Conservation (phyloP, 2,888 invertebrate genomes). For the Meiosimyza decipiens region DNA sequence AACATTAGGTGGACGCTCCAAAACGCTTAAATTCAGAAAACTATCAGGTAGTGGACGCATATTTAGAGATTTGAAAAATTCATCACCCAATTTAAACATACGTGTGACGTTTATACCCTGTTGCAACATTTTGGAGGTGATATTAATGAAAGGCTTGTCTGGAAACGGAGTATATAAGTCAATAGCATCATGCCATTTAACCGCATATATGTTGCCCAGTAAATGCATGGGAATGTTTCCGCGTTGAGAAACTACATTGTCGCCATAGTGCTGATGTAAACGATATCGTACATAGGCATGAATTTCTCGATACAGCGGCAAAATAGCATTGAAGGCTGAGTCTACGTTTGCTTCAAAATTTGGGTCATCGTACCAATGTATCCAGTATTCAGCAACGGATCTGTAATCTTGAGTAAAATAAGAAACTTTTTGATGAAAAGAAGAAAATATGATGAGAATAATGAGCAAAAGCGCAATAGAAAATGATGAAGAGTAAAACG, state of each 20-base stretch:
- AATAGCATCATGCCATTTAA: too few relatives aligned
- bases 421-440: background rate
- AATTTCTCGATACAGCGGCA: slow-evolving; percentile 83
- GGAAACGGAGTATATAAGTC: too few relatives aligned
- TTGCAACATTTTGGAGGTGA: slow-evolving; percentile 75
- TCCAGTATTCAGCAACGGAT: slow-evolving; percentile 78
- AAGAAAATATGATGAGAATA: too few relatives aligned
- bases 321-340: slow-evolving; percentile 78
- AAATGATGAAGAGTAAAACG: too few relatives aligned
- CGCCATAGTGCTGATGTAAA: background rate
- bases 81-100: slow-evolving; percentile 87
- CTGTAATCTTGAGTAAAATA: slow-evolving; percentile 70
- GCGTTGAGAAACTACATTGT: background rate
- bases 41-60: slow-evolving; percentile 78
- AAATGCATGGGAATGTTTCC: slow-evolving; percentile 8
- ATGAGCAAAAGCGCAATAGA: too few relatives aligned
- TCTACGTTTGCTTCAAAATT: slow-evolving; percentile 78
- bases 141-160: slow-evolving; percentile 75
- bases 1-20: slow-evolving; percentile 80
- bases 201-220: slow-evolving; percentile 72
- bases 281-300: slow-evolving; percentile 57
- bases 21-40: slow-evolving; percentile 88
- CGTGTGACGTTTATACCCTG: slow-evolving; percentile 65
- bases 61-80: slow-evolving; percentile 86
- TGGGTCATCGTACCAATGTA: slow-evolving; percentile 76